A percentile compares a stretch with the other conserved stretches of the same genome.
phyloP scores from a whole-genome alignment of 2,888 invertebrate species.

The Muscina levida region DNA sequence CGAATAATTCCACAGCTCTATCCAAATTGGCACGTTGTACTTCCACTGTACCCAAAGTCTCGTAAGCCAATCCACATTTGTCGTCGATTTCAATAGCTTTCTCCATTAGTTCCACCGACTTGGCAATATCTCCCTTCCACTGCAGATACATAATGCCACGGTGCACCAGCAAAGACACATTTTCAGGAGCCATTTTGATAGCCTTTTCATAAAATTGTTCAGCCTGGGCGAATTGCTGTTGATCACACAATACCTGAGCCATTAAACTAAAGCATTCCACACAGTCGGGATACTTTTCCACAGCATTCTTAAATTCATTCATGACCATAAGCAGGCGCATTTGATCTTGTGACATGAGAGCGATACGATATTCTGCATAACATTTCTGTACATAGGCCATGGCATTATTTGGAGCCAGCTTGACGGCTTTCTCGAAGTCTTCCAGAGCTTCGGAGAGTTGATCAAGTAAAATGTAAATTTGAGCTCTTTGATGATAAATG shows the following conservation, averaged over 20 bases:
- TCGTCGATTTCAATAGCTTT: slow-evolving; percentile 93
- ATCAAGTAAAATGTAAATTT: slow-evolving; percentile 91
- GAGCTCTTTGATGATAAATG: slow-evolving; percentile 95
- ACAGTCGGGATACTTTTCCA: slow-evolving; percentile 90
- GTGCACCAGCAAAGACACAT: slow-evolving; percentile 93
- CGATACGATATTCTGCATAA: slow-evolving; percentile 91
- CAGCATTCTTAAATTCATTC: slow-evolving; percentile 87
- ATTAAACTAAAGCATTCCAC: slow-evolving; percentile 93
- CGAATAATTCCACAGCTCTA: slow-evolving; percentile 91
- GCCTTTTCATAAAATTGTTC: slow-evolving; percentile 91
- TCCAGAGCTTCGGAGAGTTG: slow-evolving; percentile 88
- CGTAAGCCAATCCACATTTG: slow-evolving; percentile 96
- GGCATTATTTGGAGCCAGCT: slow-evolving; percentile 90
- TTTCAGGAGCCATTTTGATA: slow-evolving; percentile 89
- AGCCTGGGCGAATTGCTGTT: slow-evolving; percentile 90
- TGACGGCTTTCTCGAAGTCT: slow-evolving; percentile 91
- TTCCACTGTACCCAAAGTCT: slow-evolving; percentile 96
- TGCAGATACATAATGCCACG: slow-evolving; percentile 91
- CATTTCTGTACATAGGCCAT: slow-evolving; percentile 94
- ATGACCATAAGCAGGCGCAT: slow-evolving; percentile 84
- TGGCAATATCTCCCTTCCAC: slow-evolving; percentile 90
- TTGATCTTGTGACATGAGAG: slow-evolving; percentile 83
- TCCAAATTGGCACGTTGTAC: slow-evolving; percentile 92
- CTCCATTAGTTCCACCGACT: slow-evolving; percentile 88
- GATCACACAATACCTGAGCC: slow-evolving; percentile 94